phyloP scores from a whole-genome alignment of 2,888 invertebrate species.

The Nebria brevicollis region DNA sequence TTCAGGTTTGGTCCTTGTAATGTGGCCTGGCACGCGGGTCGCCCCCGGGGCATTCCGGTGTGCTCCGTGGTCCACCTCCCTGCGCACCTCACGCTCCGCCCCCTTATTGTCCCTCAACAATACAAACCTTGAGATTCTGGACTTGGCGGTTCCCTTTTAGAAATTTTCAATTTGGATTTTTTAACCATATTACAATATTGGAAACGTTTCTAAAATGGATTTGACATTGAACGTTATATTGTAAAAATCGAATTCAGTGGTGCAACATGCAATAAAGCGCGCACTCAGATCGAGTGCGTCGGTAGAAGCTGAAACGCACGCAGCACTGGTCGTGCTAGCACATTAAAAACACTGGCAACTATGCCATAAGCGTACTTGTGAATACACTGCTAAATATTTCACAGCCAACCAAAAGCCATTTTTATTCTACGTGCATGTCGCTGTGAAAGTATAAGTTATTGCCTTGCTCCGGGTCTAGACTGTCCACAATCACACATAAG shows the following conservation, averaged over 20 bases:
- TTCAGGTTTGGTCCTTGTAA: slow-evolving; percentile 15
- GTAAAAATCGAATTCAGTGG: background rate
- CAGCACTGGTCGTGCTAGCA: background rate
- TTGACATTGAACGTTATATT: no score
- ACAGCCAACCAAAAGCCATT: no score
- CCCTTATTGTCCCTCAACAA: background rate
- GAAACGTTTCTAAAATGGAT: no score
- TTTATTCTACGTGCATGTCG: background rate
- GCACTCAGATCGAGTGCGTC: background rate
- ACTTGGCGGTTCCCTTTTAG: background rate
- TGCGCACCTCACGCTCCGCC: background rate
- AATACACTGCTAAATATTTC: background rate
- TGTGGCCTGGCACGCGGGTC: slow-evolving; percentile 24
- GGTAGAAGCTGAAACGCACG: background rate
- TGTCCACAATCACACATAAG: slow-evolving; percentile 23
- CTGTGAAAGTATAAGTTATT: slow-evolving; percentile 28
- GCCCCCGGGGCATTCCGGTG: slow-evolving; percentile 9
- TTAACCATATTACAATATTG: no score
- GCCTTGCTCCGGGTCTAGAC: slow-evolving; percentile 20
- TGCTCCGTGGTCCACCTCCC: background rate
- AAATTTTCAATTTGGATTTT: no score
- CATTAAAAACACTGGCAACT: background rate
- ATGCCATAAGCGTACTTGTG: background rate
- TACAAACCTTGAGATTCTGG: background rate
- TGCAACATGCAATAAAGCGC: background rate